These are phyloP conservation scores for Sphaerophoria rueppellii DNA, from an alignment of 2,888 invertebrate species.

Conservation along the genomic window DNA sequence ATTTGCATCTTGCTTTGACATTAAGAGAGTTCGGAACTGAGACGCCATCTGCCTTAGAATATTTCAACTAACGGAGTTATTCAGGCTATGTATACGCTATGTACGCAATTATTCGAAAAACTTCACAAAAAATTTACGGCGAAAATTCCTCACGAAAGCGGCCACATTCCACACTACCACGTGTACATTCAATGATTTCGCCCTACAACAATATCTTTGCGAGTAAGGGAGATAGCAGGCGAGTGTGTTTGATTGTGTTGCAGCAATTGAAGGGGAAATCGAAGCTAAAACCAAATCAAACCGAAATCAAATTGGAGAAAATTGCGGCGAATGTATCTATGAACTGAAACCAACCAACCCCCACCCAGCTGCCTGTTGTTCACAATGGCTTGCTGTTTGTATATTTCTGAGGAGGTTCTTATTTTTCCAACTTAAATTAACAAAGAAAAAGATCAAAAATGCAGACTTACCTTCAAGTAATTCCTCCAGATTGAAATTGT, in stretches of 20 bases:
- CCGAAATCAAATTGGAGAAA: constrained; percentile 25
- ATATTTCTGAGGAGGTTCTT: constrained; percentile 1
- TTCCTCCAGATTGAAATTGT: constrained; percentile 55
- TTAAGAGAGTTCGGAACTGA: constrained; percentile 13
- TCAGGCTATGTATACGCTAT: constrained; percentile 60
- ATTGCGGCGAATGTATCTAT: constrained; percentile 57
- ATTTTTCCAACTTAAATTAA: constrained; percentile 1
- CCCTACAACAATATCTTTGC: constrained; percentile 1
- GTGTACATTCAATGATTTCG: constrained; percentile 44
- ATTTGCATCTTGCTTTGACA: constrained; percentile 49
- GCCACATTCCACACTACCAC: constrained; percentile 60
- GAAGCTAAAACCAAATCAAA: neutral
- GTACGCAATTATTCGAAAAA: constrained; percentile 70
- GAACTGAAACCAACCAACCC: neutral
- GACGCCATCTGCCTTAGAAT: constrained; percentile 71
- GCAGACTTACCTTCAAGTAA: constrained; percentile 55
- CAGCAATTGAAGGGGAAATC: constrained; percentile 26
- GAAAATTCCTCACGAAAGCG: constrained; percentile 65
- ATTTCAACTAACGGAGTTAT: constrained; percentile 70
- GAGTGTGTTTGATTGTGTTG: neutral
- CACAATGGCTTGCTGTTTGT: neutral
- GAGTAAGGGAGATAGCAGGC: constrained; percentile 7
- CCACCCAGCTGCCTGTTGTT: constrained; percentile 26
- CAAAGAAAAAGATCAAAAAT: constrained; percentile 11
- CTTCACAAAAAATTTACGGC: constrained; percentile 66